A percentile compares a stretch with the other conserved stretches of the same genome.
Evolutionary conservation across 2,888 invertebrate species (phyloP).

Genomic region (Parnassius smintheus): DNA sequence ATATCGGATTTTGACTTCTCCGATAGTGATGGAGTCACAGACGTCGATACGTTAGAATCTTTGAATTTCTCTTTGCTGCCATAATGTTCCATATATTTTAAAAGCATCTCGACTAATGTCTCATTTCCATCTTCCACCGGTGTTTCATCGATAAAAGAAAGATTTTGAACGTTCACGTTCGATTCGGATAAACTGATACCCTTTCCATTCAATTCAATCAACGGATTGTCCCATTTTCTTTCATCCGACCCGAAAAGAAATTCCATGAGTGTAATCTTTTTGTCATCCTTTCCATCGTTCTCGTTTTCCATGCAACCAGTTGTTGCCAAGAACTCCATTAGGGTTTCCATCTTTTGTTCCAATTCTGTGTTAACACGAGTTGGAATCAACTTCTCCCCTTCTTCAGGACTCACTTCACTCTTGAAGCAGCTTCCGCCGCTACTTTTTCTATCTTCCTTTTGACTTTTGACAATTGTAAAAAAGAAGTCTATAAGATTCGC

Average conservation of each 20-base stretch:
- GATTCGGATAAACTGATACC: constrained; percentile 62
- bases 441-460: constrained; percentile 67
- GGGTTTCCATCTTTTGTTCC: constrained; percentile 75
- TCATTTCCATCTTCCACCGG: constrained; percentile 67
- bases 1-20: constrained; percentile 74
- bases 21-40: constrained; percentile 63
- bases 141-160: constrained; percentile 72
- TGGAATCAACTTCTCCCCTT: constrained; percentile 52
- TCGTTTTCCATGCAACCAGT: constrained; percentile 68
- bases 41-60: constrained; percentile 48
- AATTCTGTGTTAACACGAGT: constrained; percentile 63
- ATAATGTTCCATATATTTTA: constrained; percentile 74
- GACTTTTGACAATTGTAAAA: constrained; percentile 75
- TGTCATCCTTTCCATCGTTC: constrained; percentile 50
- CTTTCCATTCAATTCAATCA: constrained; percentile 56
- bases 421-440: constrained; percentile 71
- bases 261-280: constrained; percentile 75
- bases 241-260: constrained; percentile 71
- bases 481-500: constrained; percentile 76
- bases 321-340: constrained; percentile 72
- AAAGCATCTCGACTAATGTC: constrained; percentile 68
- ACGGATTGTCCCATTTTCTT: constrained; percentile 49
- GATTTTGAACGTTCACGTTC: constrained; percentile 61
- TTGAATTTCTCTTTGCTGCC: constrained; percentile 51
- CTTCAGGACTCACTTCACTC: constrained; percentile 62